These are phyloP conservation scores for Lasioglossum leucozonium DNA, from an alignment of 2,888 invertebrate genomes.

Conservation along the genomic window DNA sequence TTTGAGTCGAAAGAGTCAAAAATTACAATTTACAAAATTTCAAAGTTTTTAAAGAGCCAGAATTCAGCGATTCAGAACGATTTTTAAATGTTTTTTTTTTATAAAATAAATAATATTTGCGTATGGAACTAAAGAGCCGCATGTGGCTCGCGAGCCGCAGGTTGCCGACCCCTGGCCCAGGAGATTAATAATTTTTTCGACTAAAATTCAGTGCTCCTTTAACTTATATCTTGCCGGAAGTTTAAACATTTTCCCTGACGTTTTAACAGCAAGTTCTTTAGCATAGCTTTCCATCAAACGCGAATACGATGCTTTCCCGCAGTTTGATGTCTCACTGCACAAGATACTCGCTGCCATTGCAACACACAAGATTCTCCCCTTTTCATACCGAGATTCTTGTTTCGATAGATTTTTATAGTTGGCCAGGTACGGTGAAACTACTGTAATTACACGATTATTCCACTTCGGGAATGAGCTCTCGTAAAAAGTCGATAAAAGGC, in stretches of 20 bases:
- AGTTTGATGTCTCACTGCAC: not conserved
- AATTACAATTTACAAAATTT: no score
- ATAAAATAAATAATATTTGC: no score
- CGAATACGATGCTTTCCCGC: not conserved
- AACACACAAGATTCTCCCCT: not conserved
- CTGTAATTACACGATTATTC: slow-evolving; percentile 23
- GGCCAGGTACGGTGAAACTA: not conserved
- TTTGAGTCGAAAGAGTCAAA: no score
- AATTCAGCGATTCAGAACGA: no score
- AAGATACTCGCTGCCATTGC: not conserved
- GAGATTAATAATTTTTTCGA: no score
- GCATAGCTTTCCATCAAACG: not conserved
- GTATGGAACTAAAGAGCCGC: no score
- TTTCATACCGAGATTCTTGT: not conserved
- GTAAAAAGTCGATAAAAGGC: slow-evolving; percentile 41
- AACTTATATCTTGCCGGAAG: not conserved
- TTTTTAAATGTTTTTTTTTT: no score
- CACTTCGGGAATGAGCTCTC: not conserved
- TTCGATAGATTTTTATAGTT: slow-evolving; percentile 2
- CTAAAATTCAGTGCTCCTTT: no score
- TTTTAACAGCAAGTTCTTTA: not conserved
- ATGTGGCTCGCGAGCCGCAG: no score
- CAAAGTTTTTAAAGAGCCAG: no score
- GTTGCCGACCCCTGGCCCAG: no score
- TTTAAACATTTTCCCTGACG: not conserved